Base-by-base conservation (phyloP, 2,113 vertebrate species). In the Neodontobutis hainanensis region DNA sequence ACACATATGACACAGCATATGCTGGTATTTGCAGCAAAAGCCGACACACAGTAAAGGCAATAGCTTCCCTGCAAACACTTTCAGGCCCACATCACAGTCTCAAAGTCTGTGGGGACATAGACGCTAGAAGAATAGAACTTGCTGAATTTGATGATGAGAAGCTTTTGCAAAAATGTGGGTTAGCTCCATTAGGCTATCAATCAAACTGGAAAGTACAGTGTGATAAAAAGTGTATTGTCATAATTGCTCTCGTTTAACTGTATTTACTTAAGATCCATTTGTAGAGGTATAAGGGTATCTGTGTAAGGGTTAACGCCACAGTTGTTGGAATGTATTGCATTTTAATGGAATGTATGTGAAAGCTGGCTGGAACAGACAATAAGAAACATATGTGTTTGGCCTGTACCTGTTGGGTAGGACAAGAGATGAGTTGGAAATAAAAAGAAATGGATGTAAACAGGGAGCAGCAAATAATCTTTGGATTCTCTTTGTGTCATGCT, bases 1-100 rank as follows among this genome's bases (percentile, higher is more conserved):
- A 38, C 50, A 53, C 70, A 47, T 60, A 49, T 19, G 44, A 59
- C 16, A 63, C 16, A 71, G 59, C 68, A 73, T 56, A 60, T 66
- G 69, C 35, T 75, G 63, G 56, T 73, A 52, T 58, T 51, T 76
- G n/a, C 34, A 45, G 77, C 15, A 48, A 57, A 73, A 59, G 43
- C 36, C 50, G 43, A 12, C 16, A 5, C 4, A 5, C n/a, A 19
- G n/a, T 56, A 65, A 70, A 61, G 48, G 36, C 16, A 1, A 10
- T 35, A 27, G 19, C 49, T 49, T 67, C 44, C 52, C 65, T 11
- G 46, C 14, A 11, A 44, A 73, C 44, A 44, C 38, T 19, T 38
- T 60, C 27, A 6, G 3, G 55, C 50, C 42, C 14, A 59, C 40
- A 75, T 72, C 61, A 8, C 56, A 60, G 46, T 36, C 60, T 49